Conservation (phyloP, 2,113 vertebrate genomes). For the Cathartes aura region DNA sequence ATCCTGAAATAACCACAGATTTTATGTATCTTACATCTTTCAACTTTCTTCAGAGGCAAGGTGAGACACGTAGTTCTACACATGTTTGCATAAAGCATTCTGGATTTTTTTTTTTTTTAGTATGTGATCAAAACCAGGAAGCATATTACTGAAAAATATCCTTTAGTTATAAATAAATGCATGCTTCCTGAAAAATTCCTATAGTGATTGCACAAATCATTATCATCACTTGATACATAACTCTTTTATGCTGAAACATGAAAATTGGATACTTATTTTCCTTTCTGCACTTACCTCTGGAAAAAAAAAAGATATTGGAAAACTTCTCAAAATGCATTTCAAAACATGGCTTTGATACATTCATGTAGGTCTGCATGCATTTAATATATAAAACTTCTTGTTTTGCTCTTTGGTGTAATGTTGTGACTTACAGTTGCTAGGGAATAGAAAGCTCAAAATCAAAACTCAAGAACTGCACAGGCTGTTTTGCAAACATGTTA, state of each 20-base stretch:
- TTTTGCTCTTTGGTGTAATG: background rate
- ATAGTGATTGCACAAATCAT: background rate
- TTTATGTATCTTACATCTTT: background rate
- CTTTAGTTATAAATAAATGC: background rate
- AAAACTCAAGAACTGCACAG: background rate
- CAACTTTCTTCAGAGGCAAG: background rate
- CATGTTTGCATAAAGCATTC: background rate
- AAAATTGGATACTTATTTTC: background rate
- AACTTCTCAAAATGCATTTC: background rate
- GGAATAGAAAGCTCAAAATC: constrained; percentile 1
- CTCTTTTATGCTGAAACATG: background rate
- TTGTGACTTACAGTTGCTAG: constrained; percentile 35
- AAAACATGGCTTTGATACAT: background rate
- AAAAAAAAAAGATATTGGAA: background rate
- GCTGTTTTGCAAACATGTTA: background rate
- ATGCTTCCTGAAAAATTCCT: background rate
- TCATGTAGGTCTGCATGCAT: background rate
- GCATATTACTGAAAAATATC: background rate
- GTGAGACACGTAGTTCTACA: background rate
- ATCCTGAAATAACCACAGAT: background rate
- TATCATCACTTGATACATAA: background rate
- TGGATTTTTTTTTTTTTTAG: background rate
- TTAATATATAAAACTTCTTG: background rate
- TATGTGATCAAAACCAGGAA: background rate
- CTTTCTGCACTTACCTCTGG: background rate